Evolutionary conservation across 2,888 invertebrate genomes (phyloP), one percentile per base, ranked within the genome.

Genomic region (Thereva unica): DNA sequence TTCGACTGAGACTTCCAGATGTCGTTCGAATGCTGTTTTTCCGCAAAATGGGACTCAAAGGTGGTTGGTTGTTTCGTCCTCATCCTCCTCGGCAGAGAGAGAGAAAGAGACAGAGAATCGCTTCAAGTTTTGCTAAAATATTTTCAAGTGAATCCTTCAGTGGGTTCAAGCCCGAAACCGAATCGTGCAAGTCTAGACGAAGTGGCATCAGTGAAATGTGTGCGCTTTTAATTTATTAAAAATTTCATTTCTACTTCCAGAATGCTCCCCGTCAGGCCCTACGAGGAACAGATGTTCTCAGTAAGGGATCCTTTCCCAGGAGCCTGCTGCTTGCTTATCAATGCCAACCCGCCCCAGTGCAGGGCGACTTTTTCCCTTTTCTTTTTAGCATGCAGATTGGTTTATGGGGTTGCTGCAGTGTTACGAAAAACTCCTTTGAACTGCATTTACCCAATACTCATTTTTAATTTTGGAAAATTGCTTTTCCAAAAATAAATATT

Each of bases 151-250:
- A 40, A 23, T 40, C 35, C 50, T 61, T 61, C 40, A 40, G n/a
- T 50, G 23, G 23, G 23, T 23, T 23, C 23, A 23, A 23, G 23
- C 34, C 61, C 12, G 50, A 61, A 40, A 9, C 41, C 34, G 61
- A 61, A 61, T 61, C 34, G 50, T 41, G n/a, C 34, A 10, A 61
- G 61, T 61, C 61, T 61, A 61, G 61, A 61, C 61, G 34, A 8
- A 40, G 9, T 35, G 61, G 61, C 61, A 61, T 61, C 61, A 37
- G 6, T n/a, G 50, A 10, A 10, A 38, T 61, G 50, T 61, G 61
- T 61, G 35, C 41, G 50, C 40, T 61, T 61, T 61, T 61, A 61
- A 61, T 61, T 61, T 61, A 61, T 61, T 61, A 61, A 61, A 61
- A 61, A 61, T 61, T 61, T 61, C 61, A 61, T 61, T 61, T 61